A percentile compares a stretch with the other conserved stretches of the same genome.
phyloP scores from a whole-genome alignment of 2,797 vertebrate genomes.

The Crocodylus rhombifer region DNA sequence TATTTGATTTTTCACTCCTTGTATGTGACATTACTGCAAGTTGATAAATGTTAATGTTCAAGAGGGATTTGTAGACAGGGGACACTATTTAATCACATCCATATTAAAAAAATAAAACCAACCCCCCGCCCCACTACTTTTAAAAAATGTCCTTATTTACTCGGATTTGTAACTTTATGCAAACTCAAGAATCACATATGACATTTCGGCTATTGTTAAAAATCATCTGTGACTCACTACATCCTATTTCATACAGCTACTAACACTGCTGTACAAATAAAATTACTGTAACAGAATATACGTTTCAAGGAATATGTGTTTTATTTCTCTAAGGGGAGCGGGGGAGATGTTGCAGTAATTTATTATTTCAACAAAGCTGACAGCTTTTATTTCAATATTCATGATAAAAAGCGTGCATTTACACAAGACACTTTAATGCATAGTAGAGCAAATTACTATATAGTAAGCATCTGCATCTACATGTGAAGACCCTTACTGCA shows the following conservation, averaged over 20 bases:
- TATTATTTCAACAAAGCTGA: background rate
- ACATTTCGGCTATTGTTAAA: background rate
- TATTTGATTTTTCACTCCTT: background rate
- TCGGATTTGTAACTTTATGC: background rate
- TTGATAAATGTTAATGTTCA: background rate
- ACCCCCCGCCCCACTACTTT: background rate
- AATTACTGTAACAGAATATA: background rate
- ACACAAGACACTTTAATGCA: too few species aligned
- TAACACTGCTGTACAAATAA: background rate
- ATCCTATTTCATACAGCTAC: background rate
- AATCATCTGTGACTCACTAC: background rate
- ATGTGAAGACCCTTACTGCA: too few species aligned
- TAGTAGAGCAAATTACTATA: too few species aligned
- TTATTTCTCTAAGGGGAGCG: background rate
- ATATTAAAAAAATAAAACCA: background rate
- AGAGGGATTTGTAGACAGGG: background rate
- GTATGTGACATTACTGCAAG: background rate
- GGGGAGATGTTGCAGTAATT: background rate
- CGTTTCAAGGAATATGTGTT: too few species aligned
- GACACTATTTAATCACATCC: background rate
- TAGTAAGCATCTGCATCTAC: too few species aligned
- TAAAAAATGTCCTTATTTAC: background rate
- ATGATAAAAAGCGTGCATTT: too few species aligned
- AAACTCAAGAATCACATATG: background rate
- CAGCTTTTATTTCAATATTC: background rate